Percentiles rank a stretch among this genome's conserved stretches.
Evolutionary conservation across 2,888 invertebrate species (phyloP).

Genomic region (Apocheima hispidaria): DNA sequence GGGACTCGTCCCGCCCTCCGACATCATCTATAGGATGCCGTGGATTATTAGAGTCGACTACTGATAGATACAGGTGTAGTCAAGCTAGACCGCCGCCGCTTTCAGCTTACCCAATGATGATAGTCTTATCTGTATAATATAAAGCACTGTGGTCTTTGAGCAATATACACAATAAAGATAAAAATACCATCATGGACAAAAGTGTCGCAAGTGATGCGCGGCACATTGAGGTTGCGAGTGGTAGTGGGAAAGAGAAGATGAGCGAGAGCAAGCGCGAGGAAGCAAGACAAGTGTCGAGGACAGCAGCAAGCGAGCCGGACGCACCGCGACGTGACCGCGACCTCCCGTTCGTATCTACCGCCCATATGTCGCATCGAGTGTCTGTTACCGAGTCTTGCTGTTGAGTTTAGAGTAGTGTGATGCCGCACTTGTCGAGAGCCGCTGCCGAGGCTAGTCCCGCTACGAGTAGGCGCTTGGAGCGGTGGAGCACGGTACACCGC

Average conservation of each 20-base stretch:
- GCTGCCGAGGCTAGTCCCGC: conserved; percentile 73
- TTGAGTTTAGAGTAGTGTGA: conserved; percentile 83
- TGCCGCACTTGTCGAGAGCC: conserved; percentile 76
- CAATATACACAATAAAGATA: conserved; percentile 52
- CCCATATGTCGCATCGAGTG: conserved; percentile 79
- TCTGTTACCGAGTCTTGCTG: conserved; percentile 80
- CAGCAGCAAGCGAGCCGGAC: conserved; percentile 39
- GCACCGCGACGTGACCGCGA: conserved; percentile 40
- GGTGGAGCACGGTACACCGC: conserved; percentile 76
- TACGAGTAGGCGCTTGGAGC: conserved; percentile 81
- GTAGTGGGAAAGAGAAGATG: conserved; percentile 24
- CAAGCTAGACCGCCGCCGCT: conserved; percentile 75
- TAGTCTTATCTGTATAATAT: conserved; percentile 45
- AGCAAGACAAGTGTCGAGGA: conserved; percentile 46
- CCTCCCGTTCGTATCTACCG: conserved; percentile 77
- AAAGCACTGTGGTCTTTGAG: conserved; percentile 52
- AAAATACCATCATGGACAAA: conserved; percentile 47
- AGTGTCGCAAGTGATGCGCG: conserved; percentile 6
- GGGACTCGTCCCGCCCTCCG: conserved; percentile 68
- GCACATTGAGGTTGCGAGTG: conserved; percentile 19
- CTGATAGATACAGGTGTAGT: conserved; percentile 62
- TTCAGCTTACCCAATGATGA: conserved; percentile 70
- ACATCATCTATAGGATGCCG: conserved; percentile 68
- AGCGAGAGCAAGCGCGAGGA: conserved; percentile 41
- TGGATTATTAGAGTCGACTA: conserved; percentile 67